Evolutionary conservation across 1,140 invertebrate genomes (phyloP).

Genomic region (Leptopilina clavipes): DNA sequence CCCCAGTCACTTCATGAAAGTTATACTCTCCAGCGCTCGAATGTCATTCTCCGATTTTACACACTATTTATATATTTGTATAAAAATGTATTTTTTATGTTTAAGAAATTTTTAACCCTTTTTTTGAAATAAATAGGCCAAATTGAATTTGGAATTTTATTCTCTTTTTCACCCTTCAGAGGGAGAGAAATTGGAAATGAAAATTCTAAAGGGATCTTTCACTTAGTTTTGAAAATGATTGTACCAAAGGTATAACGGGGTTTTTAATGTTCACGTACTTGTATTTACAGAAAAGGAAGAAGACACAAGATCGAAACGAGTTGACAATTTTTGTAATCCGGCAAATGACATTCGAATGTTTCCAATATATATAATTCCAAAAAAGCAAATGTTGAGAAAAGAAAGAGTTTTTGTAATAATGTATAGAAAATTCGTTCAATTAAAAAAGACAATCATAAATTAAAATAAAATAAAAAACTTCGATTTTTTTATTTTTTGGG

Average conservation of each 20-base stretch:
- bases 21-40: neutral
- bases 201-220: neutral
- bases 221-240: slow-evolving; percentile 29
- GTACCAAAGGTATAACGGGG: slow-evolving; percentile 29
- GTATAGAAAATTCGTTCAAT: no score
- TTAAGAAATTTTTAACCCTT: slow-evolving; percentile 40
- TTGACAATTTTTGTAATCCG: slow-evolving; percentile 30
- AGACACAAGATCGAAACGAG: neutral
- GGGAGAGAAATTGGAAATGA: neutral
- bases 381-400: neutral
- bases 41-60: neutral
- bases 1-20: slow-evolving; percentile 20
- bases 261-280: slow-evolving; percentile 26
- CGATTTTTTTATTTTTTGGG: no score
- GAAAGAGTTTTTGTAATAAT: no score
- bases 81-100: no score
- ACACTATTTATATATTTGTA: no score
- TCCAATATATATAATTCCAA: no score
- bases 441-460: no score
- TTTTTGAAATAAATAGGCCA: neutral
- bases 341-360: no score
- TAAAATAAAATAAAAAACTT: no score
- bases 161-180: no score
- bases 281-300: slow-evolving; percentile 7
- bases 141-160: neutral